Percentiles rank a stretch among this genome's conserved stretches.
phyloP scores from a whole-genome alignment of 2,888 invertebrate genomes.

The Cyaniris semiargus region DNA sequence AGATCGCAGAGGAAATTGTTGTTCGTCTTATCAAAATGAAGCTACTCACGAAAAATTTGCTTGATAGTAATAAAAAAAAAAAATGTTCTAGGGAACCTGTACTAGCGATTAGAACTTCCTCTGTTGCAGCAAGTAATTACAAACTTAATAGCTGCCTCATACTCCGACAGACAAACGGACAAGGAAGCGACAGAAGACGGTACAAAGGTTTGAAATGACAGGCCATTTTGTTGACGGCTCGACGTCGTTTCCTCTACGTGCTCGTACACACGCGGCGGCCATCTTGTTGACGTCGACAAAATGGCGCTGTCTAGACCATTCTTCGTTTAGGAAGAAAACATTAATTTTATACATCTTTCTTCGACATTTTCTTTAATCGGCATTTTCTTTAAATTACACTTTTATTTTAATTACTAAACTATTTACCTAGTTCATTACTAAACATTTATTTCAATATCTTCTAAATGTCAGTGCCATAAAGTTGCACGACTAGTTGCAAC shows the following conservation, averaged over 20 bases:
- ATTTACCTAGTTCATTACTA: too few species aligned
- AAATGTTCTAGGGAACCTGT: too few species aligned
- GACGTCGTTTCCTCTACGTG: constrained; percentile 57
- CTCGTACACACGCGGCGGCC: constrained; percentile 40
- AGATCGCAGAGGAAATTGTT: too few species aligned
- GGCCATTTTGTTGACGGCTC: constrained; percentile 65
- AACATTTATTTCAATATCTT: too few species aligned
- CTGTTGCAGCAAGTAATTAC: not conserved
- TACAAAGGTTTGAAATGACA: constrained; percentile 65
- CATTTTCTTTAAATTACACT: too few species aligned
- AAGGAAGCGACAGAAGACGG: constrained; percentile 40
- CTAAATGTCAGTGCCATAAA: too few species aligned
- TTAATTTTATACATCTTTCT: not conserved
- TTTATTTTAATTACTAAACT: too few species aligned
- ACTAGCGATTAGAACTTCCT: not conserved
- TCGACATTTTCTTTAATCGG: too few species aligned
- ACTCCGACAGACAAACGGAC: not conserved
- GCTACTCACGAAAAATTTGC: too few species aligned
- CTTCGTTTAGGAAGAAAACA: not conserved
- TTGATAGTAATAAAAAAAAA: too few species aligned
- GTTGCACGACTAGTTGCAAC: too few species aligned
- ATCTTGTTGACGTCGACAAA: not conserved
- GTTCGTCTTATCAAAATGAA: too few species aligned
- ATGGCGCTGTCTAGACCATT: not conserved
- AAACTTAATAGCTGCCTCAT: constrained; percentile 4